A percentile compares a stretch with the other conserved stretches of the same genome.
phyloP scores from a whole-genome alignment of 2,113 vertebrate species.

The Sigmodon hispidus region DNA sequence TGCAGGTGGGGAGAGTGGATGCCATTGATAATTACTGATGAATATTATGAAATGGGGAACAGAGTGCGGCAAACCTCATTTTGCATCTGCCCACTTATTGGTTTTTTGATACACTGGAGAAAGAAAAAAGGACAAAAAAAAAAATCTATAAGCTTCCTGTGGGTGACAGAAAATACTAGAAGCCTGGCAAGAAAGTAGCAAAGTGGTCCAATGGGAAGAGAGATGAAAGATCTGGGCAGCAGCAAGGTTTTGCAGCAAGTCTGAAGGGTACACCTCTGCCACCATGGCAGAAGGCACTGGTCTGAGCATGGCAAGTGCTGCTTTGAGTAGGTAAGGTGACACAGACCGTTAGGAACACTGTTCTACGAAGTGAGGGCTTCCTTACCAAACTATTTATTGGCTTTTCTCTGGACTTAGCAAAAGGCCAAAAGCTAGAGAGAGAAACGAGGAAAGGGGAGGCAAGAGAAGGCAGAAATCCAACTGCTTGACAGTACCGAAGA shows the following conservation, averaged over 20 bases:
- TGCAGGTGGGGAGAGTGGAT: background rate
- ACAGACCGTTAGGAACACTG: background rate
- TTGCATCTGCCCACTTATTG: background rate
- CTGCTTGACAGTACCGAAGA: background rate
- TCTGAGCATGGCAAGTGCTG: background rate
- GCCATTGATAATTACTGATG: background rate
- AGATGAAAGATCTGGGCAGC: background rate
- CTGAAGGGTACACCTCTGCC: background rate
- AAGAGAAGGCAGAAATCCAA: conserved; percentile 15
- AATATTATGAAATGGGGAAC: background rate
- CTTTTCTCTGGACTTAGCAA: background rate
- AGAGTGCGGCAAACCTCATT: background rate
- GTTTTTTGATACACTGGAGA: background rate
- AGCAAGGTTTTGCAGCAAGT: background rate
- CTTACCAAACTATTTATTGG: background rate
- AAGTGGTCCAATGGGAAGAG: background rate
- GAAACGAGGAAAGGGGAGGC: background rate
- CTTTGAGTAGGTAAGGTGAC: background rate
- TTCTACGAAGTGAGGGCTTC: background rate
- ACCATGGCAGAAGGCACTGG: background rate
- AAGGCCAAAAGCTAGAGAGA: background rate
- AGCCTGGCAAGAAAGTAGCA: background rate
- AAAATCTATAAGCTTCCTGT: conserved; percentile 38
- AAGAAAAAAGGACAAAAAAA: background rate
- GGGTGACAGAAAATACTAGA: background rate